phyloP scores from a whole-genome alignment of 2,888 invertebrate species.

The Paralinhomoeus sp. region DNA sequence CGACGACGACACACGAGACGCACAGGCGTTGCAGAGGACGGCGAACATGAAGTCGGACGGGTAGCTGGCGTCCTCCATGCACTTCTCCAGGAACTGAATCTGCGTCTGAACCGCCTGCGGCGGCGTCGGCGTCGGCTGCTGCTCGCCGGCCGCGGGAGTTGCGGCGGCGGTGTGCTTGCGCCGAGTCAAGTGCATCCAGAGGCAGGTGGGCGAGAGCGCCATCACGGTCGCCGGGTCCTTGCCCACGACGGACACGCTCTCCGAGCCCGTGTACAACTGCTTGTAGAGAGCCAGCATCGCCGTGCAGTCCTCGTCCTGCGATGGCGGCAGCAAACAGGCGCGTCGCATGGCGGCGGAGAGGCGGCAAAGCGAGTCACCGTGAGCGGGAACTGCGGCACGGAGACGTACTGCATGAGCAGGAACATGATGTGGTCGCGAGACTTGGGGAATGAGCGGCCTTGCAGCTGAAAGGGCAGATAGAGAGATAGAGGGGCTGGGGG shows the following conservation, averaged over 20 bases:
- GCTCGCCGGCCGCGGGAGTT: too few species aligned
- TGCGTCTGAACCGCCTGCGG: conserved; percentile 6
- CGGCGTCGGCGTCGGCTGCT: too few species aligned
- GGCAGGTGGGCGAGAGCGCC: conserved; percentile 78
- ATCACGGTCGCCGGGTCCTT: conserved; percentile 49
- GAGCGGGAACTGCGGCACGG: too few species aligned
- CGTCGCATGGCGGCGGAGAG: not conserved
- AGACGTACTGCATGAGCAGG: conserved; percentile 43
- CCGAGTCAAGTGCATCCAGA: conserved; percentile 70
- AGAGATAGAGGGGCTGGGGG: too few species aligned
- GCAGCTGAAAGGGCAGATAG: conserved; percentile 4
- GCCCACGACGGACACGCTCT: conserved; percentile 66
- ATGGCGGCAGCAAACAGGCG: not conserved
- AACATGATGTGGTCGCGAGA: conserved; percentile 94
- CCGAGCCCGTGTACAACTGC: conserved; percentile 65
- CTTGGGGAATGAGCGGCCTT: conserved; percentile 34
- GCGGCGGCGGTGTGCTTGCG: not conserved
- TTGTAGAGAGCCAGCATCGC: conserved; percentile 75
- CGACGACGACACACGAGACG: conserved; percentile 12
- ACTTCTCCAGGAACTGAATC: conserved; percentile 12
- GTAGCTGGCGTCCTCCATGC: conserved; percentile 4
- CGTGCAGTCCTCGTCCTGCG: conserved; percentile 42
- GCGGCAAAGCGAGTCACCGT: too few species aligned
- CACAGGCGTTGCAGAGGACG: conserved; percentile 67
- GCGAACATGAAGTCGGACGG: conserved; percentile 57